phyloP scores from a whole-genome alignment of 2,888 invertebrate species.

The Drosophila cognata region DNA sequence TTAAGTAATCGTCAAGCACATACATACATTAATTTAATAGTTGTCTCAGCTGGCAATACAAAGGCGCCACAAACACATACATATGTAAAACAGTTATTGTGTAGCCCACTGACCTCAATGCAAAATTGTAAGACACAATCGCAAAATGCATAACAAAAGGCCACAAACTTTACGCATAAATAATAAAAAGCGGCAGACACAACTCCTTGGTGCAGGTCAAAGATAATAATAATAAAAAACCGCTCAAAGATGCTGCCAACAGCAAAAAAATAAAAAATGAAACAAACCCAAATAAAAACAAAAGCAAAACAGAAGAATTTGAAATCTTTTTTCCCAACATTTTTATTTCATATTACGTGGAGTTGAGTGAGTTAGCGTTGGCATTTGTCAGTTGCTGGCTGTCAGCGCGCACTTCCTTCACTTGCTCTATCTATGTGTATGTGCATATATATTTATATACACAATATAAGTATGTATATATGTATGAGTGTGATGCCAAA shows the following conservation, averaged over 20 bases:
- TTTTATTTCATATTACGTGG: conserved; percentile 62
- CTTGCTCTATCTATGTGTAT: conserved; percentile 20
- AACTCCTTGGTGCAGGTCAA: conserved; percentile 60
- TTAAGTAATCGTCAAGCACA: background rate
- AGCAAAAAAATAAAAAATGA: conserved; percentile 23
- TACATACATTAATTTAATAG: conserved; percentile 20
- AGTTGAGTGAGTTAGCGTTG: conserved; percentile 78
- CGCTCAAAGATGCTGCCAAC: conserved; percentile 62
- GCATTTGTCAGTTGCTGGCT: conserved; percentile 77
- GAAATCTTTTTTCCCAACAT: conserved; percentile 42
- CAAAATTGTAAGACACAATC: conserved; percentile 32
- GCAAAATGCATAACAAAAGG: conserved; percentile 30
- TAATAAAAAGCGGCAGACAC: conserved; percentile 44
- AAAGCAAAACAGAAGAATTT: conserved; percentile 46
- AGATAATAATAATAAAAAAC: conserved; percentile 77
- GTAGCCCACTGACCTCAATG: conserved; percentile 41
- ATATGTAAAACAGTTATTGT: conserved; percentile 11
- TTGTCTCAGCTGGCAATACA: background rate
- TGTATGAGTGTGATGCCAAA: conserved; percentile 18
- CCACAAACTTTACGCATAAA: conserved; percentile 63
- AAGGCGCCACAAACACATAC: background rate
- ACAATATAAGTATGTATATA: background rate
- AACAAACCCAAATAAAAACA: conserved; percentile 36
- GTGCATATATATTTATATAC: background rate
- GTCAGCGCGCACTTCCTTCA: conserved; percentile 66